Evolutionary conservation across 2,113 vertebrate species (phyloP), one percentile per base, ranked within the genome.

Genomic region (Willisornis vidua): DNA sequence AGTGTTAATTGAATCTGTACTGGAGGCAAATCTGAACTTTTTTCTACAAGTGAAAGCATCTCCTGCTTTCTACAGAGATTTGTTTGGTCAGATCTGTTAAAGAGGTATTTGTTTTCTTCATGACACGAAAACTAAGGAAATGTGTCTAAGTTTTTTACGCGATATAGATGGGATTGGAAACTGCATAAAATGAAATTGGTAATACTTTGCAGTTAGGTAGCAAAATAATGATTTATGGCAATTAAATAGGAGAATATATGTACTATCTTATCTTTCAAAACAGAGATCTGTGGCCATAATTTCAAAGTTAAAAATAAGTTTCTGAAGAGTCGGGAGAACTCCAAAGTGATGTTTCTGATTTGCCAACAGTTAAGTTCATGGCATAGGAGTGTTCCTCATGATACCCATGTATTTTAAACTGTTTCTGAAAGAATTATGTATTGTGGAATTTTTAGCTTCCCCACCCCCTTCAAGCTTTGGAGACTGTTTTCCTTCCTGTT

Each of bases 251-350:
- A 89, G 71, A 46, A 41, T 23, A 14, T 4, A 4, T 7, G 20
- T 59, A 23, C 10, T 0, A 0, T 88, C 4, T 67, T 1, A 0
- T 48, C n/a, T 81, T 81, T 71, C 19, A n/a, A 10, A 46, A 14
- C 39, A 13, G 2, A 9, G 48, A 37, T 7, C 12, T 0, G 0
- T 52, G 39, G 10, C 26, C 6, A 1, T 74, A 49, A 78, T 51
- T 58, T 81, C 10, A 28, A 45, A 54, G 11, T 52, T 33, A 28
- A 58, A 70, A 67, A 54, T 39, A 73, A 31, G 3, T 71, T 87
- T 55, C 35, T 59, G 7, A 39, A 35, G 11, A 25, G 14, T 37
- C 24, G 41, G 41, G 41, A 75, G 54, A 61, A 68, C 7, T 65
- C 3, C 0, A 20, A 67, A 85, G 13, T 39, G 19, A 14, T 59